Evolutionary conservation across 1,140 invertebrate species (phyloP).

Genomic region (Papilio dardanus): DNA sequence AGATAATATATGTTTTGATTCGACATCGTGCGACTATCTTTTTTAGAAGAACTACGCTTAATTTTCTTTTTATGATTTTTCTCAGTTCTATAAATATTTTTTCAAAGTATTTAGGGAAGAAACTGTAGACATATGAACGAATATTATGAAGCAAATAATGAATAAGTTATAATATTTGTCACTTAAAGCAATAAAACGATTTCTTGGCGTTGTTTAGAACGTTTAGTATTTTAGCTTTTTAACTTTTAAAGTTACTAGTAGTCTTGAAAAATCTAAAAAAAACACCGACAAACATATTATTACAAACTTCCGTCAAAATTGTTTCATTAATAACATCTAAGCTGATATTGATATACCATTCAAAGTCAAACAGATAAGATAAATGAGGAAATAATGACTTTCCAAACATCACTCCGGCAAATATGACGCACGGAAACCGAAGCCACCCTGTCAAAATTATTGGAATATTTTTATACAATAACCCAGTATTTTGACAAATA

Average conservation of each 20-base stretch:
- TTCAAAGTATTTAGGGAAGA: too few species aligned
- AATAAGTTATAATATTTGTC: too few species aligned
- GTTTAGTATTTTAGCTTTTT: too few species aligned
- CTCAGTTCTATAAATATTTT: not conserved
- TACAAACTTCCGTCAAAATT: slow-evolving; percentile 11
- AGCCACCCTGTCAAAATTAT: not conserved
- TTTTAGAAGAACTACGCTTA: not conserved
- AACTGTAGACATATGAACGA: too few species aligned
- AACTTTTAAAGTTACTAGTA: not conserved
- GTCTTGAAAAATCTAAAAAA: not conserved
- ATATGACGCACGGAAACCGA: slow-evolving; percentile 14
- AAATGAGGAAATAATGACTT: slow-evolving; percentile 36
- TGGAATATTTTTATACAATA: not conserved
- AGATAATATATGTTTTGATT: too few species aligned
- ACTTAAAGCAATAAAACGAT: too few species aligned
- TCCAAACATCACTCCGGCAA: slow-evolving; percentile 15
- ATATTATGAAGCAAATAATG: too few species aligned
- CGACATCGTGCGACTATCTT: not conserved
- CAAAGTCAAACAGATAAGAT: slow-evolving; percentile 32
- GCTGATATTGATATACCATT: slow-evolving; percentile 13
- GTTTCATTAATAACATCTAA: slow-evolving; percentile 30
- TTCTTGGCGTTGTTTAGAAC: too few species aligned
- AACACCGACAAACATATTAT: not conserved
- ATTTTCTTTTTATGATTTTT: not conserved
- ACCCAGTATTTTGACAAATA: not conserved